Evolutionary conservation across 2,888 invertebrate genomes (phyloP).

Genomic region (Caenorhabditis macrosperma): DNA sequence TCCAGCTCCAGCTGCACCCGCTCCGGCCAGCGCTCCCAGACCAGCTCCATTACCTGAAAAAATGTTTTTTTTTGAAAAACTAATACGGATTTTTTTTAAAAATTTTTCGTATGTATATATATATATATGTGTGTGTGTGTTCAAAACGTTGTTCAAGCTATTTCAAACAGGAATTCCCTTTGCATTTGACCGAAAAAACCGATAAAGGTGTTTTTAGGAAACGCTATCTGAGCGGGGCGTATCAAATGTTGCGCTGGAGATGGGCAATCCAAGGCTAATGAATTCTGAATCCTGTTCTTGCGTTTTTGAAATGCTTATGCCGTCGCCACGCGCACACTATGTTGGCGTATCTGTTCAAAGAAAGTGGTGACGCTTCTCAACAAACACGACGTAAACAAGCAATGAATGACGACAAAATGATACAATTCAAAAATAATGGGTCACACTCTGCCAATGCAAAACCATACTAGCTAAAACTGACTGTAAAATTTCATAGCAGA

Average conservation of each 20-base stretch:
- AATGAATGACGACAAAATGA: not conserved
- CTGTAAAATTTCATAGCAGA: no score
- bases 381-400: not conserved
- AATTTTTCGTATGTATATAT: not conserved
- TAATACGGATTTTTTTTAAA: no score
- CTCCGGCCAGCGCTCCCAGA: slow-evolving; percentile 65
- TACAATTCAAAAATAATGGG: no score
- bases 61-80: not conserved
- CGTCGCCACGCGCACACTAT: not conserved
- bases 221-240: not conserved
- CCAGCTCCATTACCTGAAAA: slow-evolving; percentile 57
- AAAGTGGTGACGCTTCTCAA: not conserved
- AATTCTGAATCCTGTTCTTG: slow-evolving; percentile 42
- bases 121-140: no score
- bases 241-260: slow-evolving; percentile 35
- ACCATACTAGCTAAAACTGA: no score
- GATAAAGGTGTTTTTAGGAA: slow-evolving; percentile 27
- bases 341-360: not conserved
- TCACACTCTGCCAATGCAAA: no score
- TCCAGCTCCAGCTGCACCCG: slow-evolving; percentile 71
- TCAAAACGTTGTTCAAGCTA: no score
- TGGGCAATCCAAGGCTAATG: slow-evolving; percentile 6
- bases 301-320: slow-evolving; percentile 34
- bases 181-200: not conserved
- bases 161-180: slow-evolving; percentile 10